A percentile compares a stretch with the other conserved stretches of the same genome.
phyloP scores from a whole-genome alignment of 2,888 invertebrate genomes.

The Nomada lathburiana region DNA sequence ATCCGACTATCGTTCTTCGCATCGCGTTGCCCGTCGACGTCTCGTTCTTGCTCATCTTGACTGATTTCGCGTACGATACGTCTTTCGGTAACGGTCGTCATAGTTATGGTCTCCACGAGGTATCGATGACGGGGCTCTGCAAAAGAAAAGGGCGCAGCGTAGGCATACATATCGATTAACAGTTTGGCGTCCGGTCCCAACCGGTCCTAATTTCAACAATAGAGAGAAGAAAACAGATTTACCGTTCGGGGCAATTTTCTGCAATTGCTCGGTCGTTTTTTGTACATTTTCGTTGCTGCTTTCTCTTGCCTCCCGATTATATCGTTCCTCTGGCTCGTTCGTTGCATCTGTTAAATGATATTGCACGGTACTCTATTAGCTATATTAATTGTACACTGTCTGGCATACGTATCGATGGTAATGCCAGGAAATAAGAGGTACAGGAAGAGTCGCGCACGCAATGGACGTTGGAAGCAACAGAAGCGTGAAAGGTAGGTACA shows the following conservation, averaged over 20 bases:
- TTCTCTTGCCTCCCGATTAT: background rate
- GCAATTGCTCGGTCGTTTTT: slow-evolving; percentile 76
- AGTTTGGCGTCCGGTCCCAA: background rate
- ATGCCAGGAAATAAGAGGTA: background rate
- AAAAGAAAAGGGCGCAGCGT: background rate
- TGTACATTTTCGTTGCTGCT: slow-evolving; percentile 69
- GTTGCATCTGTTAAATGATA: slow-evolving; percentile 15
- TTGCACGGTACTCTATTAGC: background rate
- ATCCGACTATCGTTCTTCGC: background rate
- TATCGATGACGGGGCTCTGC: slow-evolving; percentile 85
- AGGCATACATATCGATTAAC: background rate
- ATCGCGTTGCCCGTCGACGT: background rate
- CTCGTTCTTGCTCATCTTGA: slow-evolving; percentile 78
- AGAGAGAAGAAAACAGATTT: background rate
- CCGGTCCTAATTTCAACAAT: too few relatives aligned
- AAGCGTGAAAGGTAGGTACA: too few relatives aligned
- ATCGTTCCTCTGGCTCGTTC: background rate
- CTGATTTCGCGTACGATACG: slow-evolving; percentile 86
- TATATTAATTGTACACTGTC: background rate
- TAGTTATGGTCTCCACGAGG: slow-evolving; percentile 89
- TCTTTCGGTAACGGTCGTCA: slow-evolving; percentile 89
- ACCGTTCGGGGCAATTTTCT: slow-evolving; percentile 75
- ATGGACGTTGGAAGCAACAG: background rate
- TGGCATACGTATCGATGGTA: too few relatives aligned
- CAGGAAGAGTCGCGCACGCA: too few relatives aligned